Conservation (phyloP, 2,113 vertebrate species). For the Eptesicus fuscus region DNA sequence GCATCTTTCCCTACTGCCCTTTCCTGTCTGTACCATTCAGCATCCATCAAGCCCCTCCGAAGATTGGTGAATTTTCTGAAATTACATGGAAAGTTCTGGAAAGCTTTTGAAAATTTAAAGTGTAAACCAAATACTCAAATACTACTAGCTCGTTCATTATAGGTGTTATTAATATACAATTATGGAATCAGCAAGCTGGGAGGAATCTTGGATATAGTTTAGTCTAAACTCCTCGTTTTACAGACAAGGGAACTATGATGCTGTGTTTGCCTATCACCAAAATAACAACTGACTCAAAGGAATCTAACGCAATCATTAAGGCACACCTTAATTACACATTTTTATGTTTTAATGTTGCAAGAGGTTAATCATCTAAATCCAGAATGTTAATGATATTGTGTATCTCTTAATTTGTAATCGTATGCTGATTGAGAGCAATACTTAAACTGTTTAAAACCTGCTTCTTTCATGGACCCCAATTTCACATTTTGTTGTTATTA, state of each 20-base stretch:
- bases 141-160: background rate
- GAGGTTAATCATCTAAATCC: constrained; percentile 21
- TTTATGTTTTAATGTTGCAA: background rate
- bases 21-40: background rate
- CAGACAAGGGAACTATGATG: background rate
- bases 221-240: background rate
- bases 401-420: background rate
- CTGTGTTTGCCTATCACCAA: background rate
- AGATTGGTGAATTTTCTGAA: background rate
- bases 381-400: background rate
- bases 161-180: background rate
- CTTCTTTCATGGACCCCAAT: background rate
- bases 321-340: background rate
- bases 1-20: background rate
- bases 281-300: constrained; percentile 3
- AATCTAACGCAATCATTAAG: background rate
- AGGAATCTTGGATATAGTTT: background rate
- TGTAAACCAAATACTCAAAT: constrained; percentile 10
- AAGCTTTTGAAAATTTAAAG: background rate
- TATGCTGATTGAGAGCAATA: background rate
- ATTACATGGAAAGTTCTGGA: background rate
- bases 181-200: background rate
- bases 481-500: background rate
- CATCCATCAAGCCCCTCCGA: background rate
- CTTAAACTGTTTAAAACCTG: background rate